Base-by-base conservation (phyloP, 2,113 vertebrate species). In the Odocoileus virginianus region DNA sequence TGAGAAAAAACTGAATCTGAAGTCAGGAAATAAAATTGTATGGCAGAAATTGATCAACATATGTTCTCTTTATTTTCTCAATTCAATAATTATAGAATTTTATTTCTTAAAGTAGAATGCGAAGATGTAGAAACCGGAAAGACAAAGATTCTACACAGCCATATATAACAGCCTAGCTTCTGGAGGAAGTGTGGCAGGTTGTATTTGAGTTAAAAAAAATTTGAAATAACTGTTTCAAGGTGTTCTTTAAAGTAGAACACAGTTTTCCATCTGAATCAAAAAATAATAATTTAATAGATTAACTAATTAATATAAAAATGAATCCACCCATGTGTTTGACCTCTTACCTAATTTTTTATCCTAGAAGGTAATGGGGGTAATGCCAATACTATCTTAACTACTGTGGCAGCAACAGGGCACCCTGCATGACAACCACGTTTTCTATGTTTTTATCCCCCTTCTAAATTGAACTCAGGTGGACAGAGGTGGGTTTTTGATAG, bases 401-500 rank as follows among this genome's bases (percentile, higher is more conserved):
- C 3, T 43, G 15, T 89, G 60, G 57, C 40, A 83, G 1, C n/a
- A 93, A 55, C 55, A 98, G 92, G 87, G 10, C n/a, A 6, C 64
- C 30, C 50, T 93, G 82, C 54, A 54, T 95, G 93, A 54, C 0
- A 92, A 91, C 98, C 64, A 67, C 45, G 21, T 40, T 84, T 96
- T 54, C 47, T 36, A 14, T 15, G 57, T 79, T 47, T 92, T 85
- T 94, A 40, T 96, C 52, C 96, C 94, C 97, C 47, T 98, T 98
- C 97, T 93, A 98, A 98, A 99, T 96, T 98, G 97, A 99, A 99
- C 98, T 98, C 98, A 98, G 98, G 96, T 97, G 98, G 98, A 92
- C 98, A 97, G 97, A 98, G 85, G 98, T 98, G 96, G 95, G 87
- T 95, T 97, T 98, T 90, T 99, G 98, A 98, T 98, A 98, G 95